These are phyloP conservation scores for Luehdorfia chinensis DNA, from an alignment of 1,140 invertebrate species.

Conservation along the genomic window DNA sequence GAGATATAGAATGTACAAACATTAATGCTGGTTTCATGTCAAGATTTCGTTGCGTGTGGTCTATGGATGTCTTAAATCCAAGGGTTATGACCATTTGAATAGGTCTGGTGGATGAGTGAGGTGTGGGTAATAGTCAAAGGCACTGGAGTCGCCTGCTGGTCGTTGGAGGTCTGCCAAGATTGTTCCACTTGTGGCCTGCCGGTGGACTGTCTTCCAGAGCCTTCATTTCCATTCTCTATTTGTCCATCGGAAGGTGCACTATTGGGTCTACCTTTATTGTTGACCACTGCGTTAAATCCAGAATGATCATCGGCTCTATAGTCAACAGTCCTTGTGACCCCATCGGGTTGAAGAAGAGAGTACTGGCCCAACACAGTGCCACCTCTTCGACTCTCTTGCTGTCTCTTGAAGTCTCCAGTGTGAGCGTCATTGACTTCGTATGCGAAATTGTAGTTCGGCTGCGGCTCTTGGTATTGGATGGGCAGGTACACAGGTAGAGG, in stretches of 20 bases:
- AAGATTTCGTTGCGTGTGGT: too few relatives aligned
- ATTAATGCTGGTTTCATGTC: too few relatives aligned
- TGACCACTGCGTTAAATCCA: constrained; percentile 40
- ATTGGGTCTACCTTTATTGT: constrained; percentile 25
- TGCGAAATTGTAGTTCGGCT: constrained; percentile 76
- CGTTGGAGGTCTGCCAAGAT: not conserved
- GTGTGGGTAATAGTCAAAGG: constrained; percentile 8
- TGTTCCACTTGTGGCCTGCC: constrained; percentile 7
- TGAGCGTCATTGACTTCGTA: constrained; percentile 80
- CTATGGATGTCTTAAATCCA: too few relatives aligned
- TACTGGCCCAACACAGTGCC: constrained; percentile 80
- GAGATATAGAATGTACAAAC: too few relatives aligned
- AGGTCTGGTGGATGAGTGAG: constrained; percentile 7
- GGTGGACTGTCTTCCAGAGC: not conserved
- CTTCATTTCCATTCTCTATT: constrained; percentile 3
- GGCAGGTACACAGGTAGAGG: constrained; percentile 18
- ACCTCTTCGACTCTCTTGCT: constrained; percentile 65
- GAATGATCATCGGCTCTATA: constrained; percentile 70
- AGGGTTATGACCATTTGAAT: constrained; percentile 1
- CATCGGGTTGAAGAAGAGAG: constrained; percentile 80
- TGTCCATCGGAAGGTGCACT: not conserved
- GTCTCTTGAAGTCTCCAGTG: constrained; percentile 63
- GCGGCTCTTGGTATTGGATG: constrained; percentile 21
- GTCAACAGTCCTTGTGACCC: constrained; percentile 79
- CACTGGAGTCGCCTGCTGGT: not conserved